These are phyloP conservation scores for Harmothoe impar DNA, from an alignment of 2,888 invertebrate genomes.

Conservation along the genomic window DNA sequence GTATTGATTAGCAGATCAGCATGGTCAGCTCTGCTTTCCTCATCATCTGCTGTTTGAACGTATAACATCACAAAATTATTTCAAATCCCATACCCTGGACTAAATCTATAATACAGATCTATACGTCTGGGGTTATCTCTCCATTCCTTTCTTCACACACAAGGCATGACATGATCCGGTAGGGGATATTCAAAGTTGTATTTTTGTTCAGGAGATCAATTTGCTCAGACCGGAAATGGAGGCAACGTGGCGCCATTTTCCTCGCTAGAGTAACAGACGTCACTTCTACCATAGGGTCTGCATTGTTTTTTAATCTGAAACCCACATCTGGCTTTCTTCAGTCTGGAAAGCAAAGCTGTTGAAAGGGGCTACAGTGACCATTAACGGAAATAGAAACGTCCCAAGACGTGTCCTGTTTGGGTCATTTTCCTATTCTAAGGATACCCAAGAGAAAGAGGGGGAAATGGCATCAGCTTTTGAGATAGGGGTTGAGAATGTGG, in stretches of 20 bases:
- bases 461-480: not conserved
- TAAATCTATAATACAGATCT: no score
- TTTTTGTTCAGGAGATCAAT: not conserved
- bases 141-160: no score
- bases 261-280: not conserved
- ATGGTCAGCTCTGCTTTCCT: no score
- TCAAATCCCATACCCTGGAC: no score
- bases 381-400: slow-evolving; percentile 44
- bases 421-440: not conserved
- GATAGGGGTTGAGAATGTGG: slow-evolving; percentile 27
- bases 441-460: not conserved
- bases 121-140: no score
- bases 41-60: no score
- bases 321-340: slow-evolving; percentile 32
- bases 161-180: no score
- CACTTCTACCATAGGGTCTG: not conserved
- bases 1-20: no score
- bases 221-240: slow-evolving; percentile 2
- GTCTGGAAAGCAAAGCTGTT: not conserved
- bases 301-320: slow-evolving; percentile 32
- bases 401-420: not conserved
- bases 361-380: slow-evolving; percentile 4
- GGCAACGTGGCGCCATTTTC: not conserved
- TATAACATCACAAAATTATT: no score
- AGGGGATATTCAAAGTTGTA: not conserved